These are phyloP conservation scores for Brachymystax lenok DNA, from an alignment of 2,797 vertebrate species.

Conservation along the genomic window DNA sequence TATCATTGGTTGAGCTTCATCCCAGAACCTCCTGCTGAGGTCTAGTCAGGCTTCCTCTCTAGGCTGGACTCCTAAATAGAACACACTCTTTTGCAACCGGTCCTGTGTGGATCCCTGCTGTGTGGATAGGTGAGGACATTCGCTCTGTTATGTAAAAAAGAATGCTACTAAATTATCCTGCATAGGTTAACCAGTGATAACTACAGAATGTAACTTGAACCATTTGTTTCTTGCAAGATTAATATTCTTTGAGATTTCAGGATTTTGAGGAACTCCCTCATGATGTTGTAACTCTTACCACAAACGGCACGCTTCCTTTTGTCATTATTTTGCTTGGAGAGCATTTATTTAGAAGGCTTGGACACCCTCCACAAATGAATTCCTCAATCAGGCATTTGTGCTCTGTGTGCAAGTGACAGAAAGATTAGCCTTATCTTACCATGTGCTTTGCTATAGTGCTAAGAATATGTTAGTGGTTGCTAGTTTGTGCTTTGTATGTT, in stretches of 20 bases:
- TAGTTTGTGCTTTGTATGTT: too few species aligned
- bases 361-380: not conserved
- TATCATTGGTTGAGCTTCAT: slow-evolving; percentile 1
- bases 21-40: not conserved
- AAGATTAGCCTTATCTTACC: not conserved
- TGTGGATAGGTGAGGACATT: not conserved
- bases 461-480: not conserved
- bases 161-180: too few species aligned
- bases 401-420: not conserved
- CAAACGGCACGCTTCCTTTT: not conserved
- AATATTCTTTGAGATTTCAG: not conserved
- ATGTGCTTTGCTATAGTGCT: not conserved
- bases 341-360: not conserved
- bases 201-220: not conserved
- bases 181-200: not conserved
- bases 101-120: not conserved
- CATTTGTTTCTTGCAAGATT: not conserved
- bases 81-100: not conserved
- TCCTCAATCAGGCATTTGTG: not conserved
- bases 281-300: not conserved
- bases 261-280: not conserved
- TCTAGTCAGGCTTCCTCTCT: not conserved
- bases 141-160: not conserved
- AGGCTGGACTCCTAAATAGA: not conserved
- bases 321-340: not conserved